Percentiles rank a stretch among this genome's conserved stretches.
Evolutionary conservation across 2,113 vertebrate genomes (phyloP).

Genomic region (Choloepus hoffmanni): DNA sequence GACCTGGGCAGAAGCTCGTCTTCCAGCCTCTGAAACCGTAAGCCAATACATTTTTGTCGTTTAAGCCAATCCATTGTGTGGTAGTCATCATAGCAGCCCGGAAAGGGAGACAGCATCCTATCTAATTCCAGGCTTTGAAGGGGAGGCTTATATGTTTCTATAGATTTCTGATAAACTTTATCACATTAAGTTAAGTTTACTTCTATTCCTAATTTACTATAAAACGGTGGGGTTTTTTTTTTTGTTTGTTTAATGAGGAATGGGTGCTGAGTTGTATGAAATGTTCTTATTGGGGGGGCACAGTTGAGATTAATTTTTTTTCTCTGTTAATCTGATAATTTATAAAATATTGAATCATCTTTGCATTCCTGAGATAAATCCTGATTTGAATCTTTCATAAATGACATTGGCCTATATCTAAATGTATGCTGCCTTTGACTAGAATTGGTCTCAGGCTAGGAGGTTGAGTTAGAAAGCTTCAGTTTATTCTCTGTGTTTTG

Average conservation of each 20-base stretch:
- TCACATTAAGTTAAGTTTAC: slow-evolving; percentile 17
- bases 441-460: background rate
- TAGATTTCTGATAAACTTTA: slow-evolving; percentile 1
- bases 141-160: background rate
- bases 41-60: too few relatives aligned
- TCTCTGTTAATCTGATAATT: background rate
- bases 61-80: too few relatives aligned
- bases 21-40: too few relatives aligned
- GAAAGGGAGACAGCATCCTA: background rate
- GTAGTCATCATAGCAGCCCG: too few relatives aligned
- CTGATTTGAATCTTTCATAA: background rate
- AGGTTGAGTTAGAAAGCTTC: slow-evolving; percentile 15
- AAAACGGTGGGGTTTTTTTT: background rate
- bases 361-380: background rate
- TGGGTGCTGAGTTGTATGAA: background rate
- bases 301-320: background rate
- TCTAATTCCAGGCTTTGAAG: slow-evolving; percentile 33
- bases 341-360: slow-evolving; percentile 18
- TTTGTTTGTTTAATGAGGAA: slow-evolving; percentile 6
- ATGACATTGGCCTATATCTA: background rate
- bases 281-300: background rate
- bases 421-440: background rate
- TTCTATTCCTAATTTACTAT: slow-evolving; percentile 7
- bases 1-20: too few relatives aligned
- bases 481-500: background rate